Evolutionary conservation across 2,888 invertebrate genomes (phyloP).

Genomic region (Dynastes tityus): DNA sequence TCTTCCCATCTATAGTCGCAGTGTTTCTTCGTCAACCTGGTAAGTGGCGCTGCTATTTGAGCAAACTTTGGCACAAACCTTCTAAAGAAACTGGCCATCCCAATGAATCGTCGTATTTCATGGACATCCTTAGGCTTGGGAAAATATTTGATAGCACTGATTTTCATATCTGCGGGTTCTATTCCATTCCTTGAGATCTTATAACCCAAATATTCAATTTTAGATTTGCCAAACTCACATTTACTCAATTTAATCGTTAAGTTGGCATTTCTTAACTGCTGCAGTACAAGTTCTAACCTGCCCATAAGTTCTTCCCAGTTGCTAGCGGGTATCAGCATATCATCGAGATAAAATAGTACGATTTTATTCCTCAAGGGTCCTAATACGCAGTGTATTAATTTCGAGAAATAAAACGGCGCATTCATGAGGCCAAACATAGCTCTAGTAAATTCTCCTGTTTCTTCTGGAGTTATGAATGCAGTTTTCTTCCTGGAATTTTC

Average conservation of each 20-base stretch:
- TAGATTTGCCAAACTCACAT: too few relatives aligned
- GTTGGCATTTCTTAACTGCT: neutral
- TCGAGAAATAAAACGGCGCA: conserved; percentile 4
- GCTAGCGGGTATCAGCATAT: neutral
- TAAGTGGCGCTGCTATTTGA: too few relatives aligned
- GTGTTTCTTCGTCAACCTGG: too few relatives aligned
- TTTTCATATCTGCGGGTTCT: too few relatives aligned
- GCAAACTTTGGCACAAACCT: too few relatives aligned
- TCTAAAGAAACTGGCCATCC: too few relatives aligned
- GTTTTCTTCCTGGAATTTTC: neutral
- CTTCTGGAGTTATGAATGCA: conserved; percentile 1
- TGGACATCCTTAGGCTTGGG: too few relatives aligned
- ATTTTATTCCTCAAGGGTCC: neutral
- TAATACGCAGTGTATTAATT: neutral
- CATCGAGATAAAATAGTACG: neutral
- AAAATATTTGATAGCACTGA: too few relatives aligned
- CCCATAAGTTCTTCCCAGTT: neutral
- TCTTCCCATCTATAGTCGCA: too few relatives aligned
- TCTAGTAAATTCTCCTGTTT: conserved; percentile 1
- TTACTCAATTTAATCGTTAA: neutral
- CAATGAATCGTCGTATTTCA: too few relatives aligned
- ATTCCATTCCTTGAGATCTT: too few relatives aligned
- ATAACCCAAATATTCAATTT: too few relatives aligned
- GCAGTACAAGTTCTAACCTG: neutral
- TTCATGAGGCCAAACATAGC: conserved; percentile 4